These are phyloP conservation scores for Noctua janthina DNA, from an alignment of 2,888 invertebrate species.

Conservation along the genomic window DNA sequence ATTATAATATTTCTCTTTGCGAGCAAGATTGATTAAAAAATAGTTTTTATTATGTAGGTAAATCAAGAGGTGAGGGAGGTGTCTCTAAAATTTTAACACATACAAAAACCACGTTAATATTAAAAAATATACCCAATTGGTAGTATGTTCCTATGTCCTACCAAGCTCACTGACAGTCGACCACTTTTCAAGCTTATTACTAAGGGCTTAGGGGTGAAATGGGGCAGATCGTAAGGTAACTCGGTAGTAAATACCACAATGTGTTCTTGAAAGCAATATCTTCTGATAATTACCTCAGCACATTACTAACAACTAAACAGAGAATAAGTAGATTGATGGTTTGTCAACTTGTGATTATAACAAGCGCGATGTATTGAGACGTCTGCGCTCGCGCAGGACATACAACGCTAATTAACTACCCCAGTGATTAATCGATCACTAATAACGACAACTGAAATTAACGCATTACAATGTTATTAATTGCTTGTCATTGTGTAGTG, in stretches of 20 bases:
- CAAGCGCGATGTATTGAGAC: slow-evolving; percentile 44
- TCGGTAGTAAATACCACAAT: background rate
- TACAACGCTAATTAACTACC: slow-evolving; percentile 57
- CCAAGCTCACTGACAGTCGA: too few relatives aligned
- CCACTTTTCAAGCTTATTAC: too few relatives aligned
- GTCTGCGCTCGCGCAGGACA: slow-evolving; percentile 39
- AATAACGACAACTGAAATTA: slow-evolving; percentile 57
- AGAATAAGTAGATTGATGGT: slow-evolving; percentile 50
- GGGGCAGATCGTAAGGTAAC: too few relatives aligned
- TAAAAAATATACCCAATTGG: too few relatives aligned
- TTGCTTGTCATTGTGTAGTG: slow-evolving; percentile 27
- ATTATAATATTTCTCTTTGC: too few relatives aligned
- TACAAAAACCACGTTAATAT: too few relatives aligned
- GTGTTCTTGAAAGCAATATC: slow-evolving; percentile 8
- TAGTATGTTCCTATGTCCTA: too few relatives aligned
- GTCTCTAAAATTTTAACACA: too few relatives aligned
- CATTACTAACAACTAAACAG: slow-evolving; percentile 45
- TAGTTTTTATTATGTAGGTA: too few relatives aligned
- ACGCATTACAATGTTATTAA: slow-evolving; percentile 38
- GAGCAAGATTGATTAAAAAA: too few relatives aligned
- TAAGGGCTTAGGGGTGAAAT: too few relatives aligned
- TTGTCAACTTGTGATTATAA: slow-evolving; percentile 53
- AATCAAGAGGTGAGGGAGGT: too few relatives aligned
- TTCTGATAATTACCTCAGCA: slow-evolving; percentile 35
- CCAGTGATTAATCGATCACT: slow-evolving; percentile 55